Conservation (phyloP, 2,888 invertebrate genomes). For the Athetis lepigone region DNA sequence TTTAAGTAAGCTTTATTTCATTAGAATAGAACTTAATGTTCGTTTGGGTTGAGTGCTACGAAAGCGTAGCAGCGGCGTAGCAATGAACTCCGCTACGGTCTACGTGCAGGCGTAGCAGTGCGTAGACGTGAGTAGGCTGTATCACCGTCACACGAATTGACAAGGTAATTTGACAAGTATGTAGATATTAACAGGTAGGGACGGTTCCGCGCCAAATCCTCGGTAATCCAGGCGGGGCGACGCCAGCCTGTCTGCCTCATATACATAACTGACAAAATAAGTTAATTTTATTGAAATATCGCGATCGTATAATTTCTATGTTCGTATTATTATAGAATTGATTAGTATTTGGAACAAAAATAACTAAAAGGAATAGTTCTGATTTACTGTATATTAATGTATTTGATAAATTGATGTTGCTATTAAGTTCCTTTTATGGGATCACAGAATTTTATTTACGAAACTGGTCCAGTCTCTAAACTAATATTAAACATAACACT, state of each 20-base stretch:
- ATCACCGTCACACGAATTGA: constrained; percentile 62
- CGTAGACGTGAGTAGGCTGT: constrained; percentile 48
- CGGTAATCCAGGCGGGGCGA: constrained; percentile 70
- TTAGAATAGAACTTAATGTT: background rate
- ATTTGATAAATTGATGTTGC: background rate
- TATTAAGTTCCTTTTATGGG: background rate
- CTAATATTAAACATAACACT: background rate
- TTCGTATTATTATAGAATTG: constrained; percentile 62
- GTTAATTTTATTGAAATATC: constrained; percentile 82
- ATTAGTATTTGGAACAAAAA: constrained; percentile 43
- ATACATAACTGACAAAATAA: constrained; percentile 79
- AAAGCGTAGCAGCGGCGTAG: constrained; percentile 61
- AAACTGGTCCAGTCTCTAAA: background rate
- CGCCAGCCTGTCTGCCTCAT: constrained; percentile 79
- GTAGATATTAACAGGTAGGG: constrained; percentile 62
- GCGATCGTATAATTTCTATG: constrained; percentile 69
- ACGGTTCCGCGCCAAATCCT: constrained; percentile 54
- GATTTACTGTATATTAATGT: constrained; percentile 24
- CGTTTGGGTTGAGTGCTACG: constrained; percentile 48
- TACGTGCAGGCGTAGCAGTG: constrained; percentile 43
- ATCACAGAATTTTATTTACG: background rate
- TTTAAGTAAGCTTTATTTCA: constrained; percentile 5
- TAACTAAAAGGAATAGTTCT: constrained; percentile 12
- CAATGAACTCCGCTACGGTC: constrained; percentile 44
- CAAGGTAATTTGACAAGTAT: constrained; percentile 65